A percentile compares a stretch with the other conserved stretches of the same genome.
These are phyloP conservation scores for Schizaphis graminum DNA, from an alignment of 2,888 invertebrate species.

Conservation along the genomic window DNA sequence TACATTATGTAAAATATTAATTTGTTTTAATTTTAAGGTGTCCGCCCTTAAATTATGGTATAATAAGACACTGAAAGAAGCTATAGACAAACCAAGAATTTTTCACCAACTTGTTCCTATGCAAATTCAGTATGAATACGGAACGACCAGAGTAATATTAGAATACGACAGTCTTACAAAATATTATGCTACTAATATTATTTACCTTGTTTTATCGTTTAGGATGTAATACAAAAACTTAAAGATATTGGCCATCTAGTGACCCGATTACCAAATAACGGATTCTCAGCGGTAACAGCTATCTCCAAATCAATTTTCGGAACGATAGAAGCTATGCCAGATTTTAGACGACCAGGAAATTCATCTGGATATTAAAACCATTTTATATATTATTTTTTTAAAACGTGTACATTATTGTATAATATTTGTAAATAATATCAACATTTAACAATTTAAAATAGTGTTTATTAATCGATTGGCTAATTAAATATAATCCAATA, in stretches of 20 bases:
- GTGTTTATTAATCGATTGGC: neutral
- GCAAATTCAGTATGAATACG: constrained; percentile 78
- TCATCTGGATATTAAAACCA: constrained; percentile 41
- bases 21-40: constrained; percentile 72
- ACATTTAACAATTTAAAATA: neutral
- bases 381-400: neutral
- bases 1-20: neutral
- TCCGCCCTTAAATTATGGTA: constrained; percentile 79
- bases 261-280: neutral
- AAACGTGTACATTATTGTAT: neutral
- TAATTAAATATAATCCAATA: neutral
- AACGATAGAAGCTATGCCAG: constrained; percentile 55
- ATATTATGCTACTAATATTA: neutral
- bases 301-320: neutral
- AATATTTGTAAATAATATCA: neutral
- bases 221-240: constrained; percentile 42
- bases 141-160: constrained; percentile 74
- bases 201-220: constrained; percentile 8
- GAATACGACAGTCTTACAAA: neutral
- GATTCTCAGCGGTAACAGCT: constrained; percentile 4
- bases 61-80: constrained; percentile 76
- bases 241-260: constrained; percentile 49
- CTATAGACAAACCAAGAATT: constrained; percentile 80
- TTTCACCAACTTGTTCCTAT: constrained; percentile 92
- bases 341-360: constrained; percentile 63